Evolutionary conservation across 2,888 invertebrate species (phyloP), one percentile per base, ranked within the genome.

Genomic region (Eupeodes latifasciatus): DNA sequence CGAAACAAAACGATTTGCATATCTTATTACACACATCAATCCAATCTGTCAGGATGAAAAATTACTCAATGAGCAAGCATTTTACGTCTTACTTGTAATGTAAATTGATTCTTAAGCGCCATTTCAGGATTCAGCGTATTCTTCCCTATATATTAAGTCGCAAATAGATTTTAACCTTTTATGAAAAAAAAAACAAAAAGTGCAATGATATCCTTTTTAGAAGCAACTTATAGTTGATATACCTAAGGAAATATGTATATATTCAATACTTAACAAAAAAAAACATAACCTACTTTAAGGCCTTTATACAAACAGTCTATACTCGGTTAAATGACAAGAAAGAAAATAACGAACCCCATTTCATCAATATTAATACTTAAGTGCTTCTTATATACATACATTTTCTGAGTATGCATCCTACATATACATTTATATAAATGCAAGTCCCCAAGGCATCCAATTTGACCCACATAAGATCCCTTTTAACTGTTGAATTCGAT

Each of bases 1-100:
- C 19, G 4, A 76, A 53, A 69, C 59, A 90, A 90, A 90, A 90
- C 89, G 90, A 90, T 90, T 91, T 91, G 89, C 91, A 91, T 91
- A 90, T 89, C 90, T 89, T 89, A 90, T 90, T 90, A 90, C 89
- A 83, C 85, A 90, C 86, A 87, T 87, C 83, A 80, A 87, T 83
- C 89, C 91, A 90, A 90, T 90, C 90, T 89, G 90, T 90, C 91
- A 91, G 86, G 89, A 90, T 90, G 90, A 90, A 90, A 90, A 90
- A 90, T 89, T 81, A 87, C 75, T 86, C 76, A 59, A 77, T 84
- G 82, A 61, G 75, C 61, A 85, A 79, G 27, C 9, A 19, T 19
- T 47, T 27, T 64, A 27, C 11, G 6, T 19, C 19, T 19, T 4
- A 11, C 12, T 3, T 16, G n/a, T 27, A 27, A 40, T 9, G 40